Base-by-base conservation (phyloP, 2,888 invertebrate genomes). In the Apantesis nais region DNA sequence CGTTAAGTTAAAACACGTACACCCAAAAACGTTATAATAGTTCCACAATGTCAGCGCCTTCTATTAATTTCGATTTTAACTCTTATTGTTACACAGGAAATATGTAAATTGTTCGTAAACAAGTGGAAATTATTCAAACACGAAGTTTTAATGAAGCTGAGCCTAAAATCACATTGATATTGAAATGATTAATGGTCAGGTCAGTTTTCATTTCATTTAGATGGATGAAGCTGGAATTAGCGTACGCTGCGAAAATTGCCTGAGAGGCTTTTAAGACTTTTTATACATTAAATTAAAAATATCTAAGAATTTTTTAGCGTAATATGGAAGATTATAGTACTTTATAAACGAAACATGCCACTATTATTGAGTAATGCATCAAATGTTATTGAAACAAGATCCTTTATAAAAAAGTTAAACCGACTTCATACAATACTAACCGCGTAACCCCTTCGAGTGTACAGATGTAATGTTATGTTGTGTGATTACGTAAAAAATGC, bases 61-160 rank as follows among this genome's bases (percentile, higher is more conserved):
- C 66, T 67, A 79, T 77, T 67, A 74, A 71, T 72, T 67, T 44
- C 48, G 61, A 62, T 70, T 75, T 70, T 58, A 48, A 55, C 60
- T 66, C 71, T 70, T 78, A 74, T 78, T 80, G 73, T 71, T 61
- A 66, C 60, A 64, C 63, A 67, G 72, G 62, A 78, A 79, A 74
- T 82, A 80, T 80, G 83, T 72, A 78, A 80, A 80, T 78, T 64
- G 44, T 52, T 66, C 39, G 31, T 14, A 16, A 67, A 60, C 64
- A 67, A 71, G 52, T 25, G 73, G 66, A 82, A 82, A 80, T 75
- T 61, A 29, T 44, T 66, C 52, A 48, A 64, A 67, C 37, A 78
- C 63, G 48, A 73, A 78, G 60, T 72, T 65, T 61, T 61, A 63
- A 65, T 65, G 48, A 34, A 69, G 34, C 31, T 69, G 34, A 34